Conservation (phyloP, 2,888 invertebrate species). For the Hydriomena furcata region DNA sequence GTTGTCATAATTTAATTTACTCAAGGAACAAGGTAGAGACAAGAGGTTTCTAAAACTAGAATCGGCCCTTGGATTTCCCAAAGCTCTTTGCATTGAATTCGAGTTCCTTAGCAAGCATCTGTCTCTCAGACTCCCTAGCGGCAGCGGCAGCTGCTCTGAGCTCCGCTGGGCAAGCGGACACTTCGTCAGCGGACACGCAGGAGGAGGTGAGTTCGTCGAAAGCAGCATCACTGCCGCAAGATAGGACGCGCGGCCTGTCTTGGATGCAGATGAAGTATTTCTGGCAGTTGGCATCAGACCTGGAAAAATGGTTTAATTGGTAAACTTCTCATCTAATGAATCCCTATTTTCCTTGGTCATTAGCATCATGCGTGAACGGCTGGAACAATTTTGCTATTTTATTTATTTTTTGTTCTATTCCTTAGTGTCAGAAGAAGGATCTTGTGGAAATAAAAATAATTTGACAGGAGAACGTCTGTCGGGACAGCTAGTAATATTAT, state of each 20-base stretch:
- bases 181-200: slow-evolving; percentile 91
- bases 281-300: slow-evolving; percentile 87
- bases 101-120: slow-evolving; percentile 55
- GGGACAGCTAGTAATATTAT: too few relatives aligned
- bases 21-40: too few relatives aligned
- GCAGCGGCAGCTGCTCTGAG: slow-evolving; percentile 56
- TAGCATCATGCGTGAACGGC: too few relatives aligned
- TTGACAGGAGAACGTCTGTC: too few relatives aligned
- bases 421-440: too few relatives aligned
- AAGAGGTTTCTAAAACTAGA: slow-evolving; percentile 2
- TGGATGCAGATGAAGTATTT: slow-evolving; percentile 91
- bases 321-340: too few relatives aligned
- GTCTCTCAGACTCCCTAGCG: slow-evolving; percentile 56
- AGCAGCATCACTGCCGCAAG: slow-evolving; percentile 90
- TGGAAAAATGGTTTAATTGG: slow-evolving; percentile 43
- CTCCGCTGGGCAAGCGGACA: slow-evolving; percentile 86
- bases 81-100: slow-evolving; percentile 43
- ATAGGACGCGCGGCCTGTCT: slow-evolving; percentile 88
- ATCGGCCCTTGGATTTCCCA: slow-evolving; percentile 19
- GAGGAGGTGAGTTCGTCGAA: slow-evolving; percentile 88
- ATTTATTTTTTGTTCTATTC: too few relatives aligned
- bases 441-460: too few relatives aligned
- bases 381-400: too few relatives aligned
- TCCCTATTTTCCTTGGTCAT: too few relatives aligned
- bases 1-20: too few relatives aligned